phyloP scores from a whole-genome alignment of 2,113 vertebrate genomes.

The Amphiprion percula region DNA sequence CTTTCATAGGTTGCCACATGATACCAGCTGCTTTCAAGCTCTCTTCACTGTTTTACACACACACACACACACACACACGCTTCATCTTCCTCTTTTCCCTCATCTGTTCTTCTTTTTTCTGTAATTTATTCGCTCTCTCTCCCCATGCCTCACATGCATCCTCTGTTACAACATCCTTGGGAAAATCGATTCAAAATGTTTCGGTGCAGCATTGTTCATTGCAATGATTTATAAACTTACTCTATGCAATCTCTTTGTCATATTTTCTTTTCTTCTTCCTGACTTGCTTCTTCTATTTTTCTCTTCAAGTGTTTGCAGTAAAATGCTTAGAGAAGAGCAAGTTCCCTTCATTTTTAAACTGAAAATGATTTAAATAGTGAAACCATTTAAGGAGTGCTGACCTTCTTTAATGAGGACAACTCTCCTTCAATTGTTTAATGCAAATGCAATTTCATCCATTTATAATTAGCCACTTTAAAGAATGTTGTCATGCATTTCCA shows the following conservation, averaged over 20 bases:
- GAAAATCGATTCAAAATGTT: constrained; percentile 33
- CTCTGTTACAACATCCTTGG: not conserved
- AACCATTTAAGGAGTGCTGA: constrained; percentile 32
- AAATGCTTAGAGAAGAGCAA: constrained; percentile 18
- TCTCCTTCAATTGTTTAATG: constrained; percentile 37
- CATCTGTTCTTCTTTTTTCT: constrained; percentile 2
- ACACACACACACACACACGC: not conserved
- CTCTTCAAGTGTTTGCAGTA: constrained; percentile 6
- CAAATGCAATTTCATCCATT: constrained; percentile 61
- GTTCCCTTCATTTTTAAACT: constrained; percentile 51
- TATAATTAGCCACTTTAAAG: constrained; percentile 73
- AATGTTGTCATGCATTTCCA: constrained; percentile 51
- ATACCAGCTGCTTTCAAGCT: constrained; percentile 19
- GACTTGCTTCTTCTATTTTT: not conserved
- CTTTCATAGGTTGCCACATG: not conserved
- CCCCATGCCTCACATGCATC: not conserved
- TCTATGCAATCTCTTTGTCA: constrained; percentile 5
- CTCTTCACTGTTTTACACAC: constrained; percentile 21
- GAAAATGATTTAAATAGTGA: constrained; percentile 43
- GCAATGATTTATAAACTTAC: constrained; percentile 40
- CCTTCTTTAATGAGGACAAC: constrained; percentile 51
- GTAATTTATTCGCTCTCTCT: constrained; percentile 28
- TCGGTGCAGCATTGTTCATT: constrained; percentile 8
- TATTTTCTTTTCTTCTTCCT: not conserved
- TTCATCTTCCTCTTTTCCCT: constrained; percentile 22